Conservation (phyloP, 1,140 invertebrate genomes). For the Nautilus pompilius region DNA sequence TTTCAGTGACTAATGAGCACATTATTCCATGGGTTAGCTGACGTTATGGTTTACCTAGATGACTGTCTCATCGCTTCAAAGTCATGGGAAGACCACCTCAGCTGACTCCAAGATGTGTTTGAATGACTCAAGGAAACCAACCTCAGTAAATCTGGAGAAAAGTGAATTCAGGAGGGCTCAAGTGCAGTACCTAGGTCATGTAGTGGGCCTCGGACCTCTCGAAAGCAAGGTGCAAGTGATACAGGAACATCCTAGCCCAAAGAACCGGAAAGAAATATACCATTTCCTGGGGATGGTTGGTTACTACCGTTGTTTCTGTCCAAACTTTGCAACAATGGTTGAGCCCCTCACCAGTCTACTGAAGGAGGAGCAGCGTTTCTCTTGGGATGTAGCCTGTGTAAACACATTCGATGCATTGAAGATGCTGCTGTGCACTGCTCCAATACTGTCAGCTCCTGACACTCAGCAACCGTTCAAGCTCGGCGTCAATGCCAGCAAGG, state of each 20-base stretch:
- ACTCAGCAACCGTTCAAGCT: constrained; percentile 43
- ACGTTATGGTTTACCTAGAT: neutral
- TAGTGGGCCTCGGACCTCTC: constrained; percentile 15
- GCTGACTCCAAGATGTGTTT: neutral
- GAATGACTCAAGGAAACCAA: constrained; percentile 2
- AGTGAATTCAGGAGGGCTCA: constrained; percentile 14
- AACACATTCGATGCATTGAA: constrained; percentile 44
- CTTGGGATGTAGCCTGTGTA: constrained; percentile 36
- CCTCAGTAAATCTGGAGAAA: constrained; percentile 13
- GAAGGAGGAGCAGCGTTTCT: constrained; percentile 32
- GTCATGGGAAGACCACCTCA: neutral
- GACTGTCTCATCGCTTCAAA: neutral
- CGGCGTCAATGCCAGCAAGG: constrained; percentile 22
- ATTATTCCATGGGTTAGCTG: neutral
- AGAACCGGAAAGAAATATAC: constrained; percentile 27
- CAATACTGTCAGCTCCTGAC: constrained; percentile 36
- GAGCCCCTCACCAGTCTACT: constrained; percentile 43
- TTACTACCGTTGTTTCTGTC: constrained; percentile 46
- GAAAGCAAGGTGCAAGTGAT: constrained; percentile 21
- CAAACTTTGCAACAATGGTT: constrained; percentile 50
- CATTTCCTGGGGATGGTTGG: constrained; percentile 32
- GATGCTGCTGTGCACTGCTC: constrained; percentile 15
- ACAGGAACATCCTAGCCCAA: constrained; percentile 20
- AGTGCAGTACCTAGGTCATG: constrained; percentile 17
- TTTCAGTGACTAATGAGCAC: neutral